phyloP scores from a whole-genome alignment of 2,888 invertebrate species.

The Lepeophtheirus nordmannii region DNA sequence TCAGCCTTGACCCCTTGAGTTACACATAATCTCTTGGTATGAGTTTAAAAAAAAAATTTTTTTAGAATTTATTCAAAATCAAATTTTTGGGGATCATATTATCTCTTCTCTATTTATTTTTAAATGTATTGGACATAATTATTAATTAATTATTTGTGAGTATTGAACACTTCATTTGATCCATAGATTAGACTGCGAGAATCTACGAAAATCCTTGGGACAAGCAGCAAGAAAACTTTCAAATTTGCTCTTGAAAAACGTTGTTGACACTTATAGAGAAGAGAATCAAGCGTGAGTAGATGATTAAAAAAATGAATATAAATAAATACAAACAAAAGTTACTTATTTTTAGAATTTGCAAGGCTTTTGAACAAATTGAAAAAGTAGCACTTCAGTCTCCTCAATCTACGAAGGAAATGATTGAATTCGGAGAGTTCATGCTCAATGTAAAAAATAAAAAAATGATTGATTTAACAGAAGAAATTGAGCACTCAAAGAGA shows the following conservation, averaged over 20 bases:
- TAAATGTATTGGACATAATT: no score
- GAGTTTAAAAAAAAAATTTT: no score
- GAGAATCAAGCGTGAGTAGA: conserved; percentile 12
- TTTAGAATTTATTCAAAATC: no score
- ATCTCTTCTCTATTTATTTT: no score
- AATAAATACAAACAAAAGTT: no score
- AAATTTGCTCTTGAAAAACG: conserved; percentile 21
- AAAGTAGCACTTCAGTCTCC: conserved; percentile 54
- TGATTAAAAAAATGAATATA: not conserved
- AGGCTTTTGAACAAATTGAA: conserved; percentile 53
- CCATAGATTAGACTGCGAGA: conserved; percentile 23
- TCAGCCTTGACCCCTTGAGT: no score
- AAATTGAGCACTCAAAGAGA: conserved; percentile 17
- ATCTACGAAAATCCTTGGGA: conserved; percentile 10
- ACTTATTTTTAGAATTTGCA: conserved; percentile 38
- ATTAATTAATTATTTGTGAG: no score
- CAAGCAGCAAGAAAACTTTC: conserved; percentile 21
- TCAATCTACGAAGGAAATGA: conserved; percentile 58
- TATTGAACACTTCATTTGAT: not conserved
- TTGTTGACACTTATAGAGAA: conserved; percentile 22
- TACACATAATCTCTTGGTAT: no score
- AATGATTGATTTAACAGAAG: conserved; percentile 13
- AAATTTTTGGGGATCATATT: no score
- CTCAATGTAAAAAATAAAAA: conserved; percentile 43
- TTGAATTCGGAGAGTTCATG: conserved; percentile 65